Evolutionary conservation across 2,888 invertebrate species (phyloP), one percentile per base, ranked within the genome.

Genomic region (Amblyjoppa proteus): DNA sequence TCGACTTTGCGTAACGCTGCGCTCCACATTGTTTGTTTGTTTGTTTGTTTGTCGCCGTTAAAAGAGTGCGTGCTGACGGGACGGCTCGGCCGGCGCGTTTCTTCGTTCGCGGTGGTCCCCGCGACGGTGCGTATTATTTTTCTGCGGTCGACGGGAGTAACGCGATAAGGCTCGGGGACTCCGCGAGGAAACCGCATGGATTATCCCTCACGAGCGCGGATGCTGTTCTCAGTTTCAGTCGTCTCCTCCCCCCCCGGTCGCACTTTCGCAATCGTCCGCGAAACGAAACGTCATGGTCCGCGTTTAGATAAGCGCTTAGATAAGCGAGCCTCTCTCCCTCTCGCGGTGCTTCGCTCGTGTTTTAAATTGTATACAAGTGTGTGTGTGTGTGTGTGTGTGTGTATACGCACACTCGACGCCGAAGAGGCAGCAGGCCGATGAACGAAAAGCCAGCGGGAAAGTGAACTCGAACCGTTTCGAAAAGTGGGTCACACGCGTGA

Each of bases 161-260:
- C 66, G 53, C 81, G 83, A 86, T 81, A 84, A 83, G 73, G 45
- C 51, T 69, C 51, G 58, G 51, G 45, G 66, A 79, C 34, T 45
- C 64, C n/a, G 76, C 38, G 66, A 76, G 49, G 34, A 64, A 81
- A 86, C 86, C 86, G 49, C 86, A 81, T 78, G 56, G 77, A 82
- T 79, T 82, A 71, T 80, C 78, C 74, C 68, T 75, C 45, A 38
- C 76, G 73, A 34, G 16, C 58, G 25, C 31, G 51, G 80, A 76
- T 53, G 76, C 66, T 53, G 76, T 58, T 76, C 66, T 76, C 49
- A 51, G 76, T 76, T 75, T 75, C 75, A 64, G 45, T 49, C 66
- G 76, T 79, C 49, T 71, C 31, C 58, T 58, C 70, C 34, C 4
- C 4, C 34, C 9, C 9, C 11, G 11, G 56, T 25, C 7, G 56